phyloP scores from a whole-genome alignment of 2,113 vertebrate genomes.

The Brienomyrus brachyistius region DNA sequence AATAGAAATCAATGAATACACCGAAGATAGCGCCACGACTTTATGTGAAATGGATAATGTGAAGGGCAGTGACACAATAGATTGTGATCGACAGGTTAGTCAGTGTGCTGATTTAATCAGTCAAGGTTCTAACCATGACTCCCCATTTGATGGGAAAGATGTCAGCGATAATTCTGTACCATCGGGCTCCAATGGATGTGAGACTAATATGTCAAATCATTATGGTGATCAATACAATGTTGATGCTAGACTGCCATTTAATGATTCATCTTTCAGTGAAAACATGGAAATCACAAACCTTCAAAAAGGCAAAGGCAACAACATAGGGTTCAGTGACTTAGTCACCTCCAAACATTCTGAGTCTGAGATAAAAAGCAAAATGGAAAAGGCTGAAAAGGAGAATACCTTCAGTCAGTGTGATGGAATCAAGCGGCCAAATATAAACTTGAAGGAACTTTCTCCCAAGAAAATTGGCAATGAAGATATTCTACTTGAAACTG shows the following conservation, averaged over 20 bases:
- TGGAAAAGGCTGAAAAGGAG: not conserved
- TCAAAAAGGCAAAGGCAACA: slow-evolving; percentile 4
- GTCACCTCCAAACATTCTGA: not conserved
- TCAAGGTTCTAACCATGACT: slow-evolving; percentile 38
- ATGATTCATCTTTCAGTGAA: slow-evolving; percentile 24
- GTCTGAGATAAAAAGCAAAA: not conserved
- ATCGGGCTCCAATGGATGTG: not conserved
- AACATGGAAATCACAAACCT: slow-evolving; percentile 28
- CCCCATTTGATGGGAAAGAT: slow-evolving; percentile 11
- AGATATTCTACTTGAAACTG: not conserved
- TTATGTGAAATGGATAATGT: not conserved
- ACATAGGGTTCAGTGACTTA: not conserved
- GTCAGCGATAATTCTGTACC: slow-evolving; percentile 17
- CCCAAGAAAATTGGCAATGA: not conserved
- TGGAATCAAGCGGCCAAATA: not conserved
- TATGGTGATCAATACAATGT: not conserved
- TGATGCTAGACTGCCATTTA: not conserved
- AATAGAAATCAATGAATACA: not conserved
- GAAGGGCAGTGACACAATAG: not conserved
- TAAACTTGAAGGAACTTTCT: not conserved
- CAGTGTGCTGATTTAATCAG: not conserved
- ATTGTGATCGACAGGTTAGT: slow-evolving; percentile 17
- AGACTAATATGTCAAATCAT: not conserved
- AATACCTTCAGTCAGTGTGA: not conserved
- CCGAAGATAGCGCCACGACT: not conserved